phyloP scores from a whole-genome alignment of 2,888 invertebrate species.

The Sthenelais limicola region DNA sequence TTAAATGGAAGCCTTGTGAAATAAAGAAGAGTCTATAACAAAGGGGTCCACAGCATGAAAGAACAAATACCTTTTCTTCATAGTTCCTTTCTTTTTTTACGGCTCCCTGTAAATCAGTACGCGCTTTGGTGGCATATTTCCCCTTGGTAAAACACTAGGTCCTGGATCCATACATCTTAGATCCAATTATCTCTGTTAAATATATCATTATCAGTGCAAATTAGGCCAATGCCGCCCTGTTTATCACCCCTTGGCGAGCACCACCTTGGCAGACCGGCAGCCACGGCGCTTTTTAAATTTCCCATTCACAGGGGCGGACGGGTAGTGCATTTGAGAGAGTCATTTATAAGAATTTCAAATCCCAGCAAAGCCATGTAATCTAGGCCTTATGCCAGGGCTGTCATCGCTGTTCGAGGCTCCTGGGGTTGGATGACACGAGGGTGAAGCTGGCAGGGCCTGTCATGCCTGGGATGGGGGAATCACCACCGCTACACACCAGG shows the following conservation, averaged over 20 bases:
- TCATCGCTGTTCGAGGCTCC: conserved; percentile 6
- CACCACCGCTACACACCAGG: no score
- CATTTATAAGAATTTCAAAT: conserved; percentile 36
- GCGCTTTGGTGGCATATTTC: no score
- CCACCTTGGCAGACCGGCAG: not conserved
- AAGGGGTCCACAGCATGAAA: no score
- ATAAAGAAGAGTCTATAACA: no score
- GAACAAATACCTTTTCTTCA: no score
- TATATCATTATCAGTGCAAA: conserved; percentile 34
- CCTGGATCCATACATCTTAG: conserved; percentile 34
- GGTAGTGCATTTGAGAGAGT: conserved; percentile 36
- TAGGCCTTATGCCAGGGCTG: conserved; percentile 26
- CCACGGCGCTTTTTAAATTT: not conserved
- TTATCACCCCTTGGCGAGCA: not conserved
- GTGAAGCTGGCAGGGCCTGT: not conserved
- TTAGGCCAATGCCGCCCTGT: conserved; percentile 1
- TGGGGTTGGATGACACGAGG: not conserved
- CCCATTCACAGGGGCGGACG: not conserved
- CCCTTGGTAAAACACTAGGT: no score
- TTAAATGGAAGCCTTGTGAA: no score
- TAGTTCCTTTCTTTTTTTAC: no score
- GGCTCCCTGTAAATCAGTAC: no score
- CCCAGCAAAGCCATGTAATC: conserved; percentile 35
- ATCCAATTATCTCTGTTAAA: conserved; percentile 37
- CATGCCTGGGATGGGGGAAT: not conserved